phyloP scores from a whole-genome alignment of 1,140 invertebrate species.

The Phortica variegata region DNA sequence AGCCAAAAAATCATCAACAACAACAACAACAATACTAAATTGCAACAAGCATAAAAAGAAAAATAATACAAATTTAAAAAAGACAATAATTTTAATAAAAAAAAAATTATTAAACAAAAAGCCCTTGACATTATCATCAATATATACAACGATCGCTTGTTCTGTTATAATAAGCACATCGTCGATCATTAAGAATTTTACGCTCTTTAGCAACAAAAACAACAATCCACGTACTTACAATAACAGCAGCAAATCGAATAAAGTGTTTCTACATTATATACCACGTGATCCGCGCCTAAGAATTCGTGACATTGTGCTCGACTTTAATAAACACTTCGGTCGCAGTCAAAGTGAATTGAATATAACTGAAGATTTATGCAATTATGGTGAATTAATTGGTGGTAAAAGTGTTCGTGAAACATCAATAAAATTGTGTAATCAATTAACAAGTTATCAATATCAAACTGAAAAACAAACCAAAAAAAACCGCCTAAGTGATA shows the following conservation, averaged over 20 bases:
- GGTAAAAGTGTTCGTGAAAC: slow-evolving; percentile 9
- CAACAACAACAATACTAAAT: slow-evolving; percentile 8
- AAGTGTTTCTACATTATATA: slow-evolving; percentile 52
- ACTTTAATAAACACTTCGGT: slow-evolving; percentile 46
- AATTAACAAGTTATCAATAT: too few relatives aligned
- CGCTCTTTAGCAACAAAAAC: slow-evolving; percentile 29
- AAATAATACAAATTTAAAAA: too few relatives aligned
- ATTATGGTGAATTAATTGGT: slow-evolving; percentile 54
- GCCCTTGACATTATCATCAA: too few relatives aligned
- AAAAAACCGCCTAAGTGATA: neutral
- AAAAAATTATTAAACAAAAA: too few relatives aligned
- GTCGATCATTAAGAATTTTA: neutral
- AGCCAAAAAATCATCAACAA: slow-evolving; percentile 2
- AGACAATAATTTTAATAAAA: too few relatives aligned
- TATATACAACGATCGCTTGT: slow-evolving; percentile 1
- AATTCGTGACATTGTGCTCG: slow-evolving; percentile 39
- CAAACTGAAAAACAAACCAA: slow-evolving; percentile 12
- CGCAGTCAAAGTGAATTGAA: slow-evolving; percentile 38
- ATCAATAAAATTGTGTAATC: too few relatives aligned
- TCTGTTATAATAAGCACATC: slow-evolving; percentile 7
- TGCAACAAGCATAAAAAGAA: neutral
- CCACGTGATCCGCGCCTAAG: slow-evolving; percentile 54
- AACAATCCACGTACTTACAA: slow-evolving; percentile 54
- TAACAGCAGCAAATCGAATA: slow-evolving; percentile 54
- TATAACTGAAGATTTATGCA: slow-evolving; percentile 52